A percentile compares a stretch with the other conserved stretches of the same genome.
Conservation (phyloP, 2,113 vertebrate species). For the Cairina moschata region DNA sequence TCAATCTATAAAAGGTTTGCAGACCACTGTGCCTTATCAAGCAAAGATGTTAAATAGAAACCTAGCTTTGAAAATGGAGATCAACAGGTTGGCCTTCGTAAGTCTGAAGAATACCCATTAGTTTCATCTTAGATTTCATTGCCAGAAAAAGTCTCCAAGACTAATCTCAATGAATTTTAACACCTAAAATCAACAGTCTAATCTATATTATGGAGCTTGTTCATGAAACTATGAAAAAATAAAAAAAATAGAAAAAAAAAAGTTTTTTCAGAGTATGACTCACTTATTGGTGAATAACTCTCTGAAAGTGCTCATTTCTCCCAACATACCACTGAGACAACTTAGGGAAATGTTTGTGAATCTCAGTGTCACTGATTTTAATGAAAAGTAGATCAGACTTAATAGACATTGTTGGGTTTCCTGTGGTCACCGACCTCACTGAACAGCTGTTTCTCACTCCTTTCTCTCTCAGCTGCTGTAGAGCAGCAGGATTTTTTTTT, state of each 20-base stretch:
- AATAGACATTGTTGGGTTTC: neutral
- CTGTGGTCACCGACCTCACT: neutral
- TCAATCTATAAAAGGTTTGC: neutral
- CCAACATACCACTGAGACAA: neutral
- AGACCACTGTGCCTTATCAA: neutral
- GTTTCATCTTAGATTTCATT: neutral
- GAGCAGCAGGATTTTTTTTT: too few relatives aligned
- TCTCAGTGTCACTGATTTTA: neutral
- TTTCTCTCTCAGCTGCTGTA: too few relatives aligned
- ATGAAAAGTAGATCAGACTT: neutral
- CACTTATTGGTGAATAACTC: accelerated
- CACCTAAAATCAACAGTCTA: neutral
- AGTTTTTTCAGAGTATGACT: neutral
- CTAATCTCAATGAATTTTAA: neutral
- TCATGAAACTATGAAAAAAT: neutral
- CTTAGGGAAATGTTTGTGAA: neutral
- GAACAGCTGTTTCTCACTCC: too few relatives aligned
- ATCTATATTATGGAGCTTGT: neutral
- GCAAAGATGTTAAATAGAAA: neutral
- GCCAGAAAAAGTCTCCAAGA: neutral
- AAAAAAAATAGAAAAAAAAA: neutral
- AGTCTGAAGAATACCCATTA: neutral
- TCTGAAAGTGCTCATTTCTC: neutral
- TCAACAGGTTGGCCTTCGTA: neutral
- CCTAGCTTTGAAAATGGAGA: neutral